Base-by-base conservation (phyloP, 1,140 invertebrate species). In the Holotrichia oblita region DNA sequence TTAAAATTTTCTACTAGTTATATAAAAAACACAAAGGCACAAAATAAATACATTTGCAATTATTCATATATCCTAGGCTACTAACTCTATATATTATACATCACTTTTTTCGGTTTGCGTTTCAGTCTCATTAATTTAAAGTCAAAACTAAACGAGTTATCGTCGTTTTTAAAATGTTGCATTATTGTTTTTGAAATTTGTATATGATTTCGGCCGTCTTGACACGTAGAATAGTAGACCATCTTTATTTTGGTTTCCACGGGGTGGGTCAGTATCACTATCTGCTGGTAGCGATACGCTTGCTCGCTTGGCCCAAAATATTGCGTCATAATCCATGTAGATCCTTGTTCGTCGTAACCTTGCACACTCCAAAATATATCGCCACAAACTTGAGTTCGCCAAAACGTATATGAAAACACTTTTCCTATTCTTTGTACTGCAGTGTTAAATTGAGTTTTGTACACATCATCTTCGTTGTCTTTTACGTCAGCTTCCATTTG, bases 301-400 rank as follows among this genome's bases (percentile, higher is more conserved):
- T 83, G 81, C 78, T 83, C 83, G 1, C 79, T 64, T 14, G 79
- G 81, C 2, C 85, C 85, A 64, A 86, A 85, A 79, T 85, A 86
- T 48, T 83, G 72, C 77, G 85, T 85, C 2, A 81, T 80, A 40
- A 86, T 83, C 83, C 83, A 86, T 6, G 81, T 81, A 3, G 81
- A 81, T 8, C 85, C 85, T 40, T 83, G 79, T 17, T 81, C 80
- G 14, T 84, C 83, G 40, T 84, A 80, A 74, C 85, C 85, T 78
- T 86, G 85, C 2, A 86, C 81, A 77, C 83, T 85, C 85, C 85
- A 86, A 73, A 86, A 86, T 9, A 85, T 80, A 42, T 85, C 84
- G 3, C 80, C 80, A n/a, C 83, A 79, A 27, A 83, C 80, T 79
- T 84, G 81, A 0, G 83, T 85, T 34, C 85, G 81, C 85, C 85